Evolutionary conservation across 2,113 vertebrate genomes (phyloP), one percentile per base, ranked within the genome.

Genomic region (Scolopax mira): DNA sequence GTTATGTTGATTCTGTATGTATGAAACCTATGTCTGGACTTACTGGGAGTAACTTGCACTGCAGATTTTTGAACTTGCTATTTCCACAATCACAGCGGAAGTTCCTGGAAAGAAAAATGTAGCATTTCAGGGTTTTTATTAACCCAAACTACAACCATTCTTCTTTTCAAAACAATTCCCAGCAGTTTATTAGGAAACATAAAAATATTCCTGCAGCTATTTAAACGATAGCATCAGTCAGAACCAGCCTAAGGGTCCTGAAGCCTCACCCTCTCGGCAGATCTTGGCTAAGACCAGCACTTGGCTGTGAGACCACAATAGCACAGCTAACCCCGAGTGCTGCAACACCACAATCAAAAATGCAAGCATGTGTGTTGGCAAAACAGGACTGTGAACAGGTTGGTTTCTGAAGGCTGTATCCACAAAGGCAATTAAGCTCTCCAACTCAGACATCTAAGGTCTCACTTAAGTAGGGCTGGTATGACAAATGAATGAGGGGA

Each of bases 61-160:
- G 97, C 94, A 99, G 98, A 74, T 98, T 98, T 88, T 98, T 98
- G 97, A 99, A 99, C 80, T 99, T 99, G 96, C 96, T 95, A 79
- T 99, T 99, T 81, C 99, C 99, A 98, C 99, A 99, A 94, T 99
- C 99, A 85, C 99, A 99, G 75, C 99, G 98, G 92, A 99, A 99
- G 95, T 99, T 99, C 97, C 99, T 99, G 79, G 22, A 92, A 97
- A 71, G 74, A 81, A 60, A 74, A 91, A 61, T 31, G 55, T 0
- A 41, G 10, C 11, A 16, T 24, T 71, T 66, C 96, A 97, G 95
- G 95, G 11, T 9, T 65, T 94, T 37, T 49, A 51, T 35, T 55
- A 87, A 46, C n/a, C 3, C 7, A 48, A 79, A 96, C 27, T 15
- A 62, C 44, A 10, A 77, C 30, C 7, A 3, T 13, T 28, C 92